Evolutionary conservation across 2,888 invertebrate genomes (phyloP).

Genomic region (Protonemura montana): DNA sequence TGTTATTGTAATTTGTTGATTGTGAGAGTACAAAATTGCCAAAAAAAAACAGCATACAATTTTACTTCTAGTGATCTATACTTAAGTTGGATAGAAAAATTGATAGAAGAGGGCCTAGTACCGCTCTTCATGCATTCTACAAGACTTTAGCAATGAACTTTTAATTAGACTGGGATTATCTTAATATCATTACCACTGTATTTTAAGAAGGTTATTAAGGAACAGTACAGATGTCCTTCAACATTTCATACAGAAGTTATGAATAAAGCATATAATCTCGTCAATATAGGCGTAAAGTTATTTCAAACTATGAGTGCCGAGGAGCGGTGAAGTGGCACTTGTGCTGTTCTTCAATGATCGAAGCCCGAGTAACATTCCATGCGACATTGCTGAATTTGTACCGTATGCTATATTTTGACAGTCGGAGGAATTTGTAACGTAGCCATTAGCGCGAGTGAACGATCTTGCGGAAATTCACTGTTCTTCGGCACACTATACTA

Average conservation of each 20-base stretch:
- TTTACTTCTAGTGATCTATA: background rate
- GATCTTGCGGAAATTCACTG: conserved; percentile 67
- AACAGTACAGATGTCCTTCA: conserved; percentile 51
- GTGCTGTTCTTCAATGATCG: conserved; percentile 50
- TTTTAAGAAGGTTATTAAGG: conserved; percentile 37
- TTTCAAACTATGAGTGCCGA: conserved; percentile 62
- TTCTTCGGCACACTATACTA: conserved; percentile 77
- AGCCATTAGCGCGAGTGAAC: conserved; percentile 38
- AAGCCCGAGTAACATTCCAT: conserved; percentile 16
- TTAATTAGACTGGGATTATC: conserved; percentile 14
- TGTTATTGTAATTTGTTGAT: background rate
- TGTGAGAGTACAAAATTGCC: background rate
- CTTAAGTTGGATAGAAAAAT: background rate
- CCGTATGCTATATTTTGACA: conserved; percentile 45
- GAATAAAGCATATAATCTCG: conserved; percentile 40
- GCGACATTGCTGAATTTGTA: background rate
- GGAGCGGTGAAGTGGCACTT: conserved; percentile 59
- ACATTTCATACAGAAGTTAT: conserved; percentile 44
- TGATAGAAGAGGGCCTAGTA: background rate
- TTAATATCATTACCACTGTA: conserved; percentile 14
- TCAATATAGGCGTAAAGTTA: conserved; percentile 57
- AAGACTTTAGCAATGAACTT: conserved; percentile 16
- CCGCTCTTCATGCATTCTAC: background rate
- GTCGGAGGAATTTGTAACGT: conserved; percentile 48
- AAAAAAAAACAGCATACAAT: background rate